Base-by-base conservation (phyloP, 2,797 vertebrate species). In the Phylloscopus collybita region DNA sequence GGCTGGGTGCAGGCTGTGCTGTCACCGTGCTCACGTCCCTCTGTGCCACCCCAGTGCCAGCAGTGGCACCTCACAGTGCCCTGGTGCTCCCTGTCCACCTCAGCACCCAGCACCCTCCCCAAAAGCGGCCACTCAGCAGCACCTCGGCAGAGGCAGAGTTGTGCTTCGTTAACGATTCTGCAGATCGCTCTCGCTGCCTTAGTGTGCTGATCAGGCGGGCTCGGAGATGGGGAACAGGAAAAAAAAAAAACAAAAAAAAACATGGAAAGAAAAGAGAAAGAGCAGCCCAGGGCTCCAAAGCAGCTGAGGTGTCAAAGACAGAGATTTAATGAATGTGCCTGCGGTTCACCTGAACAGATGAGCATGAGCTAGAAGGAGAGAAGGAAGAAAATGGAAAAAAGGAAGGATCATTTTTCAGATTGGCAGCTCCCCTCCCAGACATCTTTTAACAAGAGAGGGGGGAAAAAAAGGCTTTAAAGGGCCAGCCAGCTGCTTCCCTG, bases 341-440 rank as follows among this genome's bases (percentile, higher is more conserved):
- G 69, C 69, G 97, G 98, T 97, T 97, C 97, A 98, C 97, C 98
- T 98, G 97, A 98, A 97, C 98, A 98, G 98, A 98, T 98, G 97
- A 98, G 96, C 95, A 88, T 82, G 6, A 95, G 93, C 97, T 97
- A 86, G 96, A 97, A 97, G 97, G 94, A 93, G 96, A 97, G 97
- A 96, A 97, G 94, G 94, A 96, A 97, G 96, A 98, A 98, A 98
- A 97, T 98, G 96, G 97, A 97, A 97, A 98, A 96, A 94, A 94
- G 97, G 97, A 97, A 97, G 80, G 64, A 97, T 98, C 98, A 98
- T 98, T 98, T 98, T 98, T 98, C 98, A 98, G 97, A 94, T 95
- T 97, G 97, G 91, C 97, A 97, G 93, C 86, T 97, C 93, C 95
- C 96, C 97, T 97, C 84, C 93, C 93, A 96, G 97, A 97, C 97